These are phyloP conservation scores for Megalops atlanticus DNA, from an alignment of 2,113 vertebrate species.

Conservation along the genomic window DNA sequence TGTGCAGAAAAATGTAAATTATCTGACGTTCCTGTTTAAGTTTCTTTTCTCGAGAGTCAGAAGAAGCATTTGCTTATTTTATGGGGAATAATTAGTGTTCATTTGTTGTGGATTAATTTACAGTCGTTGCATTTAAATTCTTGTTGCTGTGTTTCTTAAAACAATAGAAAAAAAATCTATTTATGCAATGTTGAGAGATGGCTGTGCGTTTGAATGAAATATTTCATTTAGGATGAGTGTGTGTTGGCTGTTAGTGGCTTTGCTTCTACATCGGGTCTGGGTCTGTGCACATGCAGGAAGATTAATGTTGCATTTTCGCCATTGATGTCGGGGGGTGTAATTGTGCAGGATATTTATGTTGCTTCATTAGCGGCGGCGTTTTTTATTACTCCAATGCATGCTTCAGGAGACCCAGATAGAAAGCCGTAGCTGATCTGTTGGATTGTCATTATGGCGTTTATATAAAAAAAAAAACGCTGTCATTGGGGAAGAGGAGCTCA, in stretches of 20 bases:
- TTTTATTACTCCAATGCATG: not conserved
- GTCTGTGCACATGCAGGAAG: not conserved
- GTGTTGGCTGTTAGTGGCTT: not conserved
- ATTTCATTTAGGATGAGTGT: not conserved
- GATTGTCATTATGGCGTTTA: not conserved
- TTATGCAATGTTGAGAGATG: not conserved
- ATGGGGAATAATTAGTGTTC: not conserved
- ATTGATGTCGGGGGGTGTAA: not conserved
- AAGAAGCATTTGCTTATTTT: not conserved
- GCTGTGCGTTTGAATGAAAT: not conserved
- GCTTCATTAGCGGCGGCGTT: not conserved
- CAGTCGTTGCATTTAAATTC: not conserved
- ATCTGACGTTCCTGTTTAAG: not conserved
- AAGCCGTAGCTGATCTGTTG: not conserved
- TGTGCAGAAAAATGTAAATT: not conserved
- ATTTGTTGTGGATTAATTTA: not conserved
- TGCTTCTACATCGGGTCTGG: not conserved
- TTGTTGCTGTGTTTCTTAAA: not conserved
- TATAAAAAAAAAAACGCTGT: too few species aligned
- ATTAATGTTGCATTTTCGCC: not conserved
- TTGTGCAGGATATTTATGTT: constrained; percentile 16
- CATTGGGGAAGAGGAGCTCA: not conserved
- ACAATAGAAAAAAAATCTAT: not conserved
- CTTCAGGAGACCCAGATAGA: not conserved
- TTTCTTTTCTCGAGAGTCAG: not conserved